Base-by-base conservation (phyloP, 1,140 invertebrate genomes). In the Papilio polytes region DNA sequence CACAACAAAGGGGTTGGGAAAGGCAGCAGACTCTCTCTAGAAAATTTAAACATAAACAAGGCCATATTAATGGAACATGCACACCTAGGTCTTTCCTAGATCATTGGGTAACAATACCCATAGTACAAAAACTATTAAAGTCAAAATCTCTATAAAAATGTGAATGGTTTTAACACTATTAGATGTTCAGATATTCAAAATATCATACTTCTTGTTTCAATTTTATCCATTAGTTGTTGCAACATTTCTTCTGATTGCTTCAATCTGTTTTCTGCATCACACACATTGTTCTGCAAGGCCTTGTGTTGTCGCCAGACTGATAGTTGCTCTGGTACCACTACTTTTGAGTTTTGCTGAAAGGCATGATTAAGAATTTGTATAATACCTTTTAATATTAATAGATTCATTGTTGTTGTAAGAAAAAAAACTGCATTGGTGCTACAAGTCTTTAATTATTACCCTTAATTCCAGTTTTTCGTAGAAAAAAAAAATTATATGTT, bases 161-260 rank as follows among this genome's bases (percentile, higher is more conserved):
- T 56, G 0, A 51, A 51, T 51, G 46, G 48, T 51, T 18, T 51
- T 22, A 22, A 56, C 1, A 56, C 7, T 56, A 20, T 18, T 20
- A 1, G 18, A 56, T 56, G 1, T 41, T 41, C 7, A 4, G 36
- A 8, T 20, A 22, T 63, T 22, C 0, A 63, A 63, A 10, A 12
- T 10, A 22, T 63, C 87, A 83, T 80, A 94, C 92, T 81, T 86
- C 87, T 92, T 44, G 81, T 86, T 41, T 90, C 88, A 44, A 87
- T 85, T 81, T 92, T 92, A 74, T 92, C 88, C 73, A 87, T 86
- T 9, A 92, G 70, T n/a, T 88, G 85, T 26, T 89, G 83, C 0
- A 91, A 51, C 41, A 84, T 81, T 26, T 86, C 77, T 44, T 82
- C 80, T 0, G 83, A 80, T 41, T 89, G 81, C 13, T 53, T 48